Evolutionary conservation across 1,140 invertebrate genomes (phyloP).

Genomic region (Linepithema humile): DNA sequence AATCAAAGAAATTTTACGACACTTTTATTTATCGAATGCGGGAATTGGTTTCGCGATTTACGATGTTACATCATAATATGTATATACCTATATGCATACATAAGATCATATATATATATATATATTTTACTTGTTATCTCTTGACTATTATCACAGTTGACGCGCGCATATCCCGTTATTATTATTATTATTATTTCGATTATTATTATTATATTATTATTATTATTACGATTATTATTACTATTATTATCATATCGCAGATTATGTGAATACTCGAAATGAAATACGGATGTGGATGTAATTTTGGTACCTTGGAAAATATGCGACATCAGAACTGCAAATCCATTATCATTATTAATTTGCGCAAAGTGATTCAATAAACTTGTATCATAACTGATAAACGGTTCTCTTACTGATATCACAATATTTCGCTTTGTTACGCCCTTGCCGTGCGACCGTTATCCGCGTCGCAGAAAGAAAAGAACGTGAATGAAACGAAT

Average conservation of each 20-base stretch:
- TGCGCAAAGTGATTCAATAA: conserved; percentile 78
- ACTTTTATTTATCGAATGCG: conserved; percentile 55
- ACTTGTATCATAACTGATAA: conserved; percentile 77
- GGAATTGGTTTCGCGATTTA: conserved; percentile 68
- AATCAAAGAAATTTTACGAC: conserved; percentile 75
- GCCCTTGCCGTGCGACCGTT: background rate
- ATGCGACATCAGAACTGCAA: conserved; percentile 36
- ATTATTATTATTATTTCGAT: conserved; percentile 74
- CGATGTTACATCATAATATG: conserved; percentile 65
- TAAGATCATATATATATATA: conserved; percentile 75
- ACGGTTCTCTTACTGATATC: conserved; percentile 21
- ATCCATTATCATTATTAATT: conserved; percentile 74
- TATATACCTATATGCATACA: conserved; percentile 57
- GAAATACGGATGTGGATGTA: conserved; percentile 28
- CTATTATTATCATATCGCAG: conserved; percentile 44
- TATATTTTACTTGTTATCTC: conserved; percentile 80
- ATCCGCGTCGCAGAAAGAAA: background rate
- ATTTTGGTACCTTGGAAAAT: conserved; percentile 63
- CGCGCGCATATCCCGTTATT: conserved; percentile 75
- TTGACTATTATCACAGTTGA: conserved; percentile 74
- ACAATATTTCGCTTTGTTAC: background rate
- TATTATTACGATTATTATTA: conserved; percentile 59
- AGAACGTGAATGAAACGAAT: background rate
- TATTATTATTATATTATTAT: conserved; percentile 61
- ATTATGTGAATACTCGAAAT: conserved; percentile 12